Base-by-base conservation (phyloP, 1,140 invertebrate species). In the Camponotus vicinus region DNA sequence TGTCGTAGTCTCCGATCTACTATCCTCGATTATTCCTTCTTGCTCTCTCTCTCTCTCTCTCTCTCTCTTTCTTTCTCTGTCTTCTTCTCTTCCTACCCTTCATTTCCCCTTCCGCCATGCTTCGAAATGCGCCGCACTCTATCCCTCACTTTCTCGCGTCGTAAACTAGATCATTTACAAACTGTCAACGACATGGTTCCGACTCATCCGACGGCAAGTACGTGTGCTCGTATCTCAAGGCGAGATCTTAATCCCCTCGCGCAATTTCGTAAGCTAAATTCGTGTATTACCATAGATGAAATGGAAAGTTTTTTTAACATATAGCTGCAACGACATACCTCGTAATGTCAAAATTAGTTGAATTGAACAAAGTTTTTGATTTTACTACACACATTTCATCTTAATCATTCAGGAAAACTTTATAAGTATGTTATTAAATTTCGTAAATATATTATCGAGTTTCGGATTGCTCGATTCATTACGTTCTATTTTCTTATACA, bases 131-230 rank as follows among this genome's bases (percentile, higher is more conserved):
- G 37, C 37, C 27, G 66, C 27, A 27, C 75, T 55, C 64, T 59
- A 37, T 77, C 80, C 80, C 78, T 73, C 84, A 69, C 84, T 88
- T 87, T 92, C 84, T 59, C 87, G 45, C 73, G 63, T 83, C 70
- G 78, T 86, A 90, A 93, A 92, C 92, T 92, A 85, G 88, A 93
- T 93, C 92, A 93, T 93, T 93, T 93, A 88, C 92, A 92, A 93
- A 92, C 92, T 93, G 93, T 93, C 92, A 93, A 80, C 88, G 70
- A 73, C 92, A 92, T 87, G 82, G 45, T 80, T 82, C 71, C 64
- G 40, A 67, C 59, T 86, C 73, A 64, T 77, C 52, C 78, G 27
- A 52, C 52, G 42, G 21, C 55, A 45, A 89, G 88, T 49, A 59
- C 64, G 85, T 49, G 67, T 49, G 64, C 75, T 80, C 61, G 64